Conservation (phyloP, 1,140 invertebrate genomes). For the Nephila pilipes region DNA sequence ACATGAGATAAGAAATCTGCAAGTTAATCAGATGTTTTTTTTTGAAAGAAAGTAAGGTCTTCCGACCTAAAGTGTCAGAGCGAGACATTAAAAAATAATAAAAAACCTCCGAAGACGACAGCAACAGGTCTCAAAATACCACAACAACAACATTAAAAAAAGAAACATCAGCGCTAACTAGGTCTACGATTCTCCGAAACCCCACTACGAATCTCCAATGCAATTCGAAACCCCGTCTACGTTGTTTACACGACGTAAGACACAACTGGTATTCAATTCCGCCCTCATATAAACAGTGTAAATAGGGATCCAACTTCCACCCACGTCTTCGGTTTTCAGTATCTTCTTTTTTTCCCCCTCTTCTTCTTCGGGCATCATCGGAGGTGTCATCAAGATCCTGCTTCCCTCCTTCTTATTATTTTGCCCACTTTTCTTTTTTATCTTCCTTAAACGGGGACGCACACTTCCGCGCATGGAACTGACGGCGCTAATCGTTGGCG, state of each 20-base stretch:
- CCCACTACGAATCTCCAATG: not conserved
- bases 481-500: constrained; percentile 67
- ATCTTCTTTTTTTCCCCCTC: not conserved
- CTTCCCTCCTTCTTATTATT: not conserved
- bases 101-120: no score
- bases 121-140: no score
- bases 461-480: constrained; percentile 54
- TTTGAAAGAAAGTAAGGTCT: no score
- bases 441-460: constrained; percentile 6
- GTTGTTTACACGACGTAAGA: constrained; percentile 57
- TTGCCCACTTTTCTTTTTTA: not conserved
- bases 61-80: no score
- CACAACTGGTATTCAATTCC: constrained; percentile 41
- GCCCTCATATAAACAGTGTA: constrained; percentile 37
- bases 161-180: not conserved
- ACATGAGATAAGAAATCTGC: no score
- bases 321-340: not conserved
- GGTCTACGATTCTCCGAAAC: not conserved
- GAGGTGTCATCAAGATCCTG: not conserved
- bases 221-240: not conserved
- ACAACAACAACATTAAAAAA: no score
- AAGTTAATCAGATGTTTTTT: no score
- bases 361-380: constrained; percentile 25
- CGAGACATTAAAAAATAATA: no score
- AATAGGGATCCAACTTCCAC: constrained; percentile 17